phyloP scores from a whole-genome alignment of 2,888 invertebrate species.

The Chromoteleia sp. region DNA sequence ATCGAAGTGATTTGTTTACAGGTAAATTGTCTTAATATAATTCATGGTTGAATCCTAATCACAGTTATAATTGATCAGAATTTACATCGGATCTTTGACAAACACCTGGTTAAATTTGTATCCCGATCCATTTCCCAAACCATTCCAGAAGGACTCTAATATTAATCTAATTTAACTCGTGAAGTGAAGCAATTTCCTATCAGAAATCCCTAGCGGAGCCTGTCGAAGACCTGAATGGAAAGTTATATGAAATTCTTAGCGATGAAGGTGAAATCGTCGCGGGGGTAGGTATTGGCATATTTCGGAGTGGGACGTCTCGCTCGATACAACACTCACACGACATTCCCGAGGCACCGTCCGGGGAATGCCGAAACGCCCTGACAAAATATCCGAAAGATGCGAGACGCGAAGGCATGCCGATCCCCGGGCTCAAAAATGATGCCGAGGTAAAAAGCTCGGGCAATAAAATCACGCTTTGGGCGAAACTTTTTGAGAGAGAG shows the following conservation, averaged over 20 bases:
- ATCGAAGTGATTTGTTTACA: too few species aligned
- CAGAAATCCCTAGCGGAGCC: slow-evolving; percentile 72
- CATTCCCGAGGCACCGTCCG: slow-evolving; percentile 49
- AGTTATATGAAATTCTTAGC: slow-evolving; percentile 79
- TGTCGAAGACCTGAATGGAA: slow-evolving; percentile 78
- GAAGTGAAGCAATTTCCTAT: slow-evolving; percentile 66
- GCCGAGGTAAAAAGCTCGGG: slow-evolving; percentile 21
- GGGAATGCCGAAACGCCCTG: slow-evolving; percentile 46
- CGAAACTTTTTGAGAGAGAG: slow-evolving; percentile 22
- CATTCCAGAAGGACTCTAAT: slow-evolving; percentile 19
- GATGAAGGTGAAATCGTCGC: slow-evolving; percentile 72
- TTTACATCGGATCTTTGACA: slow-evolving; percentile 33
- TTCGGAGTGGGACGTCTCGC: slow-evolving; percentile 50
- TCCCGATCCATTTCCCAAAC: neutral
- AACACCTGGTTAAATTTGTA: slow-evolving; percentile 31
- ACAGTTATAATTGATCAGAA: neutral
- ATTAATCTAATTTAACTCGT: slow-evolving; percentile 64
- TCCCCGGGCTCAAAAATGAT: slow-evolving; percentile 37
- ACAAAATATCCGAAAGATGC: slow-evolving; percentile 63
- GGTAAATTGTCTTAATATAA: too few species aligned
- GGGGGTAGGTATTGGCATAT: slow-evolving; percentile 67
- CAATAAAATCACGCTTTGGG: slow-evolving; percentile 33
- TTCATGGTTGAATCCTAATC: too few species aligned
- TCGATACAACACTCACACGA: slow-evolving; percentile 61
- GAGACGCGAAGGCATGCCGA: slow-evolving; percentile 36